Evolutionary conservation across 1,140 invertebrate species (phyloP), one percentile per base, ranked within the genome.

Genomic region (Drosophila arawakana): DNA sequence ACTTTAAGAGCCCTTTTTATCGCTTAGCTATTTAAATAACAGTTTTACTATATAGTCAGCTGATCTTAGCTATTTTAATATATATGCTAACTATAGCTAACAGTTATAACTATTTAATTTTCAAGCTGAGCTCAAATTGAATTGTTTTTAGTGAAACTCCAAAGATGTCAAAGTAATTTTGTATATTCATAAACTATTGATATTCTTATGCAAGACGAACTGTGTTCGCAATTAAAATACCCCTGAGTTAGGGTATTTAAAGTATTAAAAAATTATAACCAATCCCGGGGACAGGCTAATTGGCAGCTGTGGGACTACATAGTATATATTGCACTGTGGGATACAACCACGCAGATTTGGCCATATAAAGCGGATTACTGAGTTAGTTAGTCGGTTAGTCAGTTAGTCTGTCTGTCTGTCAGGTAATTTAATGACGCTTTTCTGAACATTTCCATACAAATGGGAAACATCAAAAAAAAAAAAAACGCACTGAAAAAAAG

Each of bases 381-480:
- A 50, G 37, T 63, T 44, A 54, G 50, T 55, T 49, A 52, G 61
- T 44, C 18, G 52, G 70, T 54, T 25, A 21, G n/a, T 55, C 18
- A 44, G 66, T 15, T 9, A 34, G 15, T 47, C 21, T 21, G 21
- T 50, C 35, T 8, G 68, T 62, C 55, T 18, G 55, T 49, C 25
- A 37, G 49, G 41, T 47, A 70, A 46, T 69, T 69, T 69, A 57
- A 74, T 73, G 57, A 49, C 50, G 68, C 60, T 65, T 63, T 55
- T 63, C 50, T 60, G 47, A 68, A 69, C 72, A 69, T 74, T 74
- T 74, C 72, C 72, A 74, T 65, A 60, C 55, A 52, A 66, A 70
- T 68, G 65, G 39, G 57, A 41, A 55, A 43, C 50, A 21, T 60
- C 44, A 10, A 46, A 18, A 61, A n/a, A 25, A 52, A 15, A 15